A percentile compares a stretch with the other conserved stretches of the same genome.
Conservation (phyloP, 2,888 invertebrate species). For the Cosmorhoe ocellata region DNA sequence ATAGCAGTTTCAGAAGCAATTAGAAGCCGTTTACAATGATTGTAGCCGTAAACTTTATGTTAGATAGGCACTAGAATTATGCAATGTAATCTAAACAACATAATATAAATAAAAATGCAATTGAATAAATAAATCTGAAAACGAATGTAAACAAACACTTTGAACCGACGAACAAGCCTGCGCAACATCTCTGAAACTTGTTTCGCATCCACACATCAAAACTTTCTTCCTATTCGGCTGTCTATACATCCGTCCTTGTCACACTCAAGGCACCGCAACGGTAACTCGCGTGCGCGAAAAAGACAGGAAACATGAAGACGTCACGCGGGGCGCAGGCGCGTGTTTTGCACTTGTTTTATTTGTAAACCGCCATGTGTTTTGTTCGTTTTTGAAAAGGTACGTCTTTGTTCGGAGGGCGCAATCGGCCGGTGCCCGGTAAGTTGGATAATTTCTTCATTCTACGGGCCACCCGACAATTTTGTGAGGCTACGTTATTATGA, state of each 20-base stretch:
- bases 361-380: slow-evolving; percentile 54
- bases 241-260: slow-evolving; percentile 56
- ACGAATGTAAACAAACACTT: slow-evolving; percentile 51
- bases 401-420: slow-evolving; percentile 77
- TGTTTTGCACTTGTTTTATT: slow-evolving; percentile 81
- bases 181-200: slow-evolving; percentile 80
- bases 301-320: slow-evolving; percentile 78
- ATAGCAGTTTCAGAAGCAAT: slow-evolving; percentile 21
- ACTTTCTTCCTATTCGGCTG: slow-evolving; percentile 75
- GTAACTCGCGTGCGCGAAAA: slow-evolving; percentile 57
- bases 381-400: slow-evolving; percentile 68
- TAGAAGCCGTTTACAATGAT: slow-evolving; percentile 22
- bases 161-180: slow-evolving; percentile 56
- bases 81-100: slow-evolving; percentile 3
- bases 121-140: slow-evolving; percentile 22
- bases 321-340: slow-evolving; percentile 78
- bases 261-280: slow-evolving; percentile 38
- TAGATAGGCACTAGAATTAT: slow-evolving; percentile 6
- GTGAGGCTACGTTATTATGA: slow-evolving; percentile 77
- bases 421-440: slow-evolving; percentile 67
- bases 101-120: slow-evolving; percentile 1
- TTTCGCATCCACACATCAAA: slow-evolving; percentile 72
- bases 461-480: slow-evolving; percentile 78
- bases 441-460: slow-evolving; percentile 82
- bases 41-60: slow-evolving; percentile 15